Conservation (phyloP, 1,140 invertebrate genomes). For the Ectropis grisescens region DNA sequence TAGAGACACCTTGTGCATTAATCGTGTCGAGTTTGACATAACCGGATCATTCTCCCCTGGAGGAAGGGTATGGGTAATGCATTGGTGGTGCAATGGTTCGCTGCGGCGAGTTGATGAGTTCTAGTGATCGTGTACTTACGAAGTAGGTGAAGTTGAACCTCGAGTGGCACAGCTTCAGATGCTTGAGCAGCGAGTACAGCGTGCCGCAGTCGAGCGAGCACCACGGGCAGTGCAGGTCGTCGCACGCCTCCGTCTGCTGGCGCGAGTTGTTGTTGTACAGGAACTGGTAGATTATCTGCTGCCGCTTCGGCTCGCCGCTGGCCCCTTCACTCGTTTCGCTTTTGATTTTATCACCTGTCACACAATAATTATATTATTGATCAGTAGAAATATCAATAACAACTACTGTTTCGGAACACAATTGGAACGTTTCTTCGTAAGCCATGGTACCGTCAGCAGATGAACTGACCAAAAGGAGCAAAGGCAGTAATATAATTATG, state of each 20-base stretch:
- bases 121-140: too few species aligned
- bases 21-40: too few species aligned
- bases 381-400: slow-evolving; percentile 41
- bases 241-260: slow-evolving; percentile 94
- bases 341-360: slow-evolving; percentile 37
- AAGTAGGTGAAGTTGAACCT: slow-evolving; percentile 94
- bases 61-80: too few species aligned
- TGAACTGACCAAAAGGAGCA: too few species aligned
- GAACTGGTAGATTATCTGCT: slow-evolving; percentile 94
- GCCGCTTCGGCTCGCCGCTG: slow-evolving; percentile 47
- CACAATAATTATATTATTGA: slow-evolving; percentile 16
- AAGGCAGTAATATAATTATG: too few species aligned
- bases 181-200: slow-evolving; percentile 91
- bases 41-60: too few species aligned
- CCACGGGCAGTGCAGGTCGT: slow-evolving; percentile 95
- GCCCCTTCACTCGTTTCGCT: slow-evolving; percentile 13
- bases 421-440: too few species aligned
- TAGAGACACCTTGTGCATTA: too few species aligned
- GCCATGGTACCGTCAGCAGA: too few species aligned
- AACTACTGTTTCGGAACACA: too few species aligned
- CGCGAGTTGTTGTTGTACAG: slow-evolving; percentile 95
- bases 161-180: slow-evolving; percentile 93
- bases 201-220: slow-evolving; percentile 91
- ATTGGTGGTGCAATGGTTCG: too few species aligned
- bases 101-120: too few species aligned